phyloP scores from a whole-genome alignment of 2,888 invertebrate genomes.

The Patella ulyssiponensis region DNA sequence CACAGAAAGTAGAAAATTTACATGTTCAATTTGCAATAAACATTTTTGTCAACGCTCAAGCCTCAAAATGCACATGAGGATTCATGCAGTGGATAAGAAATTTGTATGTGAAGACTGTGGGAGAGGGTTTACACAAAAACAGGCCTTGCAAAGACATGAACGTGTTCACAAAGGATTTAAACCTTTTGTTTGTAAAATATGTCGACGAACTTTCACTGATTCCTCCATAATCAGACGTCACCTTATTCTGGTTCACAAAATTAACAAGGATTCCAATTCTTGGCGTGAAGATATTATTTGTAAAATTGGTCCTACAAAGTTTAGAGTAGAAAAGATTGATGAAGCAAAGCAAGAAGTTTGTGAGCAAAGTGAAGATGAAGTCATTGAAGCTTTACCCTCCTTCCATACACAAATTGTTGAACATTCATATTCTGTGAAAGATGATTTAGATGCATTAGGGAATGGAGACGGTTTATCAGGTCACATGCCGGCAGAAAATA shows the following conservation, averaged over 20 bases:
- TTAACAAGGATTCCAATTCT: conserved; percentile 49
- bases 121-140: conserved; percentile 72
- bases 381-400: conserved; percentile 8
- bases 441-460: no score
- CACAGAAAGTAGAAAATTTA: conserved; percentile 65
- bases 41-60: conserved; percentile 70
- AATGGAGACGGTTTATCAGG: neutral
- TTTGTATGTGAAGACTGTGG: conserved; percentile 70
- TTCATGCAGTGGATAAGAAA: conserved; percentile 69
- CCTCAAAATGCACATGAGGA: conserved; percentile 70
- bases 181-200: conserved; percentile 70
- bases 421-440: no score
- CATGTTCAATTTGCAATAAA: conserved; percentile 68
- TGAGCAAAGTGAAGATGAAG: conserved; percentile 8
- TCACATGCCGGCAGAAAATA: neutral
- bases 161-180: conserved; percentile 72
- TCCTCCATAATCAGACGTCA: conserved; percentile 57
- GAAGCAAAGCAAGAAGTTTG: conserved; percentile 20
- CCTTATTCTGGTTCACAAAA: conserved; percentile 58
- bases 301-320: conserved; percentile 32
- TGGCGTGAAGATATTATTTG: conserved; percentile 58
- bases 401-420: neutral
- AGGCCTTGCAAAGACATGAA: conserved; percentile 72
- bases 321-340: conserved; percentile 35
- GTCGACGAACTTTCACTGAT: conserved; percentile 69